Evolutionary conservation across 2,113 vertebrate species (phyloP).

Genomic region (Nestor notabilis): DNA sequence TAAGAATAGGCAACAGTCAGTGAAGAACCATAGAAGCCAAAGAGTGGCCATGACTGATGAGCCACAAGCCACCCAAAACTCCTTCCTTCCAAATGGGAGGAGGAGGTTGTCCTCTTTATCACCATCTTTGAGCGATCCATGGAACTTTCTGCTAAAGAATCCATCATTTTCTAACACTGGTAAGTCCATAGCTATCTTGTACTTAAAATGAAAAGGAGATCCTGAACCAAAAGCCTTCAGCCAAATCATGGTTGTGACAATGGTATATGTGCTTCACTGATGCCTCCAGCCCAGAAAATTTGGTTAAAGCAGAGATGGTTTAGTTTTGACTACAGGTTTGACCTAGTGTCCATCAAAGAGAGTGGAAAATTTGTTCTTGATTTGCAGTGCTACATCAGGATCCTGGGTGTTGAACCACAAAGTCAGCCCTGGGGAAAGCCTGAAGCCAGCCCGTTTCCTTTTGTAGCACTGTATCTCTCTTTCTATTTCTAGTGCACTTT

Average conservation of each 20-base stretch:
- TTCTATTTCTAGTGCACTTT: conserved; percentile 56
- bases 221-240: not conserved
- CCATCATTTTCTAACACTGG: fast-evolving
- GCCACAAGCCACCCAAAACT: not conserved
- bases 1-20: not conserved
- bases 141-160: not conserved
- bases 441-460: not conserved
- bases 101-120: not conserved
- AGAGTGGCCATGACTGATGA: not conserved
- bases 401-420: not conserved
- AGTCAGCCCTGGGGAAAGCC: not conserved
- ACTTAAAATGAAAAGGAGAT: fast-evolving
- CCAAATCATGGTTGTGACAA: fast-evolving
- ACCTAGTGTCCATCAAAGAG: not conserved
- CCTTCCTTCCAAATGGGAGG: not conserved
- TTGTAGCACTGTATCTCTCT: not conserved
- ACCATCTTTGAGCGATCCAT: not conserved
- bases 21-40: not conserved
- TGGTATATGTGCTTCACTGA: fast-evolving
- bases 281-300: fast-evolving
- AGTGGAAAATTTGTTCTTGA: not conserved
- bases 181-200: not conserved
- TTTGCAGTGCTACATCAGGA: not conserved
- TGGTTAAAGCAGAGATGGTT: not conserved
- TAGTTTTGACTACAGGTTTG: not conserved